Evolutionary conservation across 2,888 invertebrate species (phyloP), one percentile per base, ranked within the genome.

Genomic region (Prosopocoilus inquinatus): DNA sequence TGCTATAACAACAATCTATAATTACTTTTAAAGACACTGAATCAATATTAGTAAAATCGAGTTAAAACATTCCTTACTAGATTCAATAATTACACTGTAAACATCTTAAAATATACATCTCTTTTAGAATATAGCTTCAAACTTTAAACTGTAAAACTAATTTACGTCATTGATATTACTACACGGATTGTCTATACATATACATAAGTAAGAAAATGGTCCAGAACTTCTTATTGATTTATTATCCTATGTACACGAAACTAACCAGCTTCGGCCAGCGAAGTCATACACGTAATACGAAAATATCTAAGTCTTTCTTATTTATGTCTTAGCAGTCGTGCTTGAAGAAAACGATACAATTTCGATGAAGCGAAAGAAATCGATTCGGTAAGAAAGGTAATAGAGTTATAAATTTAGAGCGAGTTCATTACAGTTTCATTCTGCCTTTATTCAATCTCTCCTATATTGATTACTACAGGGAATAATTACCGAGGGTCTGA

Each of bases 101-200:
- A 20, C 38, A 52, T 52, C 38, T 32, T 46, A 52, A 46, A 47
- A 47, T 52, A 38, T 32, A 28, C 34, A 34, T 47, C 12, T 13
- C n/a, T 43, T 66, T 66, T 65, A 66, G 65, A 66, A 66, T 64
- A 58, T 57, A 63, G 65, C 65, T 67, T 49, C 46, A 50, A 46
- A 55, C 36, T 55, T 16, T 55, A 32, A 13, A 50, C 47, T 45
- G 15, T 16, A 39, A 47, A 36, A 55, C 13, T 52, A 46, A 52
- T 44, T 35, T 48, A 34, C 13, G 20, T 53, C 41, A 54, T 28
- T 36, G 41, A 34, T 54, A 54, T 36, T 41, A 47, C 43, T 47
- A 47, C 36, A 38, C 50, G 55, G 63, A 64, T 64, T 64, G 63
- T 63, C 64, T 64, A 64, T 64, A 64, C 60, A 63, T 55, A 58